These are phyloP conservation scores for Melanotaenia nigrans DNA, from an alignment of 2,797 vertebrate genomes.

Conservation along the genomic window DNA sequence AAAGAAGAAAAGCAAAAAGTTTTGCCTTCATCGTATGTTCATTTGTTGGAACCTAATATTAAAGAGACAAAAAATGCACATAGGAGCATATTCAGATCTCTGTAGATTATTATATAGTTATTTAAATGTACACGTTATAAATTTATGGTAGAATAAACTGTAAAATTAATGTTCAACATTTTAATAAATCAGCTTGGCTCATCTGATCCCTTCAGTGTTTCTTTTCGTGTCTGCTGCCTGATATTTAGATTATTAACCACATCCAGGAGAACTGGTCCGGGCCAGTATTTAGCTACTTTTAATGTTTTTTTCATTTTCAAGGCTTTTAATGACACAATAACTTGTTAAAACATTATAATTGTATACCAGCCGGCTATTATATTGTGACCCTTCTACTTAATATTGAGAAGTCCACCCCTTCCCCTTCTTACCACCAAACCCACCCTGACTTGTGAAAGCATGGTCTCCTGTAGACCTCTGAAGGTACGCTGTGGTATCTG, in stretches of 20 bases:
- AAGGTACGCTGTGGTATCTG: too few relatives aligned
- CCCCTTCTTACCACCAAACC: too few relatives aligned
- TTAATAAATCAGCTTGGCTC: constrained; percentile 10
- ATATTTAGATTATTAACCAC: not conserved
- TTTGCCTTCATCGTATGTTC: not conserved
- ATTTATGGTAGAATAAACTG: constrained; percentile 1
- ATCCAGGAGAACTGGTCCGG: too few relatives aligned
- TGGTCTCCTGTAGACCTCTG: not conserved
- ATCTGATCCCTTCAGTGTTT: not conserved
- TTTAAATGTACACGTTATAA: constrained; percentile 1
- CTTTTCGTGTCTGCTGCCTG: not conserved
- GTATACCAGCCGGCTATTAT: not conserved
- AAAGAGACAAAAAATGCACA: not conserved
- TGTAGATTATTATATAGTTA: not conserved
- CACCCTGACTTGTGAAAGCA: not conserved
- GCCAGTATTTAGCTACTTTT: too few relatives aligned
- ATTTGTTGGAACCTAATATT: not conserved
- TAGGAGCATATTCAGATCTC: not conserved
- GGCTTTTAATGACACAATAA: too few relatives aligned
- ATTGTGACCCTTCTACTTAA: not conserved
- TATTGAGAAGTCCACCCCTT: not conserved
- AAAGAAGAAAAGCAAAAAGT: not conserved
- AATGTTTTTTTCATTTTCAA: not conserved
- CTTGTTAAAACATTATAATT: too few relatives aligned
- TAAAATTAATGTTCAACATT: constrained; percentile 10